A percentile compares a stretch with the other conserved stretches of the same genome.
phyloP scores from a whole-genome alignment of 2,113 vertebrate species.

The Alethe diademata region DNA sequence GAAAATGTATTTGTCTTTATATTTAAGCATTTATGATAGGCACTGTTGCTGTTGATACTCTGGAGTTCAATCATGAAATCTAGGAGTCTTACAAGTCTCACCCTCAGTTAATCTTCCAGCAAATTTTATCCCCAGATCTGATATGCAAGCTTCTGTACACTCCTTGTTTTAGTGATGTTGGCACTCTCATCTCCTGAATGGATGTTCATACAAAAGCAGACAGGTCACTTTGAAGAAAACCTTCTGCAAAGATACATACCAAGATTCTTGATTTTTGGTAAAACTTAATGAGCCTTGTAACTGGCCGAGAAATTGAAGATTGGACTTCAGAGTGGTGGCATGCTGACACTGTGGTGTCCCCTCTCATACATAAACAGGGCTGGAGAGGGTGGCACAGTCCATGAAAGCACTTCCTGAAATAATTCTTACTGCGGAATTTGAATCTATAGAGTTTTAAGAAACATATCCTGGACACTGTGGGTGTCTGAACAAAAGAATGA shows the following conservation, averaged over 20 bases:
- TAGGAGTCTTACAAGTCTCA: neutral
- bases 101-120: neutral
- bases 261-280: neutral
- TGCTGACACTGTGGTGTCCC: neutral
- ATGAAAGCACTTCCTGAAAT: neutral
- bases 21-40: neutral
- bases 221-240: neutral
- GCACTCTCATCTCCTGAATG: neutral
- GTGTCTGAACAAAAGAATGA: neutral
- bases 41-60: neutral
- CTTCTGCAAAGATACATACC: neutral
- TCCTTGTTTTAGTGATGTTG: neutral
- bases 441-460: neutral
- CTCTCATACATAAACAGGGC: accelerated
- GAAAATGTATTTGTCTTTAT: neutral
- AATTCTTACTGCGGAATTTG: neutral
- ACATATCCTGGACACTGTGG: accelerated
- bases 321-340: accelerated
- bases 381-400: neutral
- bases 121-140: neutral
- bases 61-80: neutral
- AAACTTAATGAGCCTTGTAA: neutral
- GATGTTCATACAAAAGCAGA: neutral
- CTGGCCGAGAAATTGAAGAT: neutral
- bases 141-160: neutral